Evolutionary conservation across 2,113 vertebrate species (phyloP).

Genomic region (Vombatus ursinus): DNA sequence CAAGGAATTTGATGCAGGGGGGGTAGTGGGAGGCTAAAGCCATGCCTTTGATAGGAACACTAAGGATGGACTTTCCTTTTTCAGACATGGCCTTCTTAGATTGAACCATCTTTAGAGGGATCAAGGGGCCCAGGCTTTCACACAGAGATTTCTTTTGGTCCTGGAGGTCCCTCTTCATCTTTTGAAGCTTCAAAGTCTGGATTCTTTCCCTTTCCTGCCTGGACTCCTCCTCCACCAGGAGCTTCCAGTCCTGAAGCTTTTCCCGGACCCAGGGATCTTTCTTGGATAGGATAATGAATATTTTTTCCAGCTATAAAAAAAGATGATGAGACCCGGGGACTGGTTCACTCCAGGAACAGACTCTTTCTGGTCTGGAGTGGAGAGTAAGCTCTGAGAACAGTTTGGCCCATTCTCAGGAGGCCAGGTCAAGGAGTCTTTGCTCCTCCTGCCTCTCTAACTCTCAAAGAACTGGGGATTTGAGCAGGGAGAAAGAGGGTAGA

Average conservation of each 20-base stretch:
- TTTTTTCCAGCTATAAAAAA: slow-evolving; percentile 71
- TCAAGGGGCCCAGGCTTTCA: neutral
- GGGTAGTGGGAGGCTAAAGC: neutral
- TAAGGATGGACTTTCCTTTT: neutral
- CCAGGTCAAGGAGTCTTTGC: neutral
- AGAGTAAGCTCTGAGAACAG: neutral
- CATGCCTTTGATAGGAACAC: neutral
- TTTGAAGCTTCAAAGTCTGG: slow-evolving; percentile 22
- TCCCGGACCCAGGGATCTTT: slow-evolving; percentile 64
- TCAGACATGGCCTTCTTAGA: neutral
- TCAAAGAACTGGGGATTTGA: neutral
- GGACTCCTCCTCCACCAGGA: slow-evolving; percentile 39
- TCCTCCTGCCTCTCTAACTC: neutral
- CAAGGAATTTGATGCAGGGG: neutral
- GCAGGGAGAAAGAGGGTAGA: neutral
- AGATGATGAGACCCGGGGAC: neutral
- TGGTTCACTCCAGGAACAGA: slow-evolving; percentile 14
- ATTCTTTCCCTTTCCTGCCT: neutral
- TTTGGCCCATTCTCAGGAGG: neutral
- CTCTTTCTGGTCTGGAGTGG: neutral
- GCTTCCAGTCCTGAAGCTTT: slow-evolving; percentile 65
- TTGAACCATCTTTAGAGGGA: neutral
- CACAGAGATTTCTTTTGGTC: neutral
- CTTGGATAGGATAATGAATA: slow-evolving; percentile 63
- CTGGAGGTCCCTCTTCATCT: slow-evolving; percentile 39